phyloP scores from a whole-genome alignment of 2,113 vertebrate genomes.

The Scophthalmus maximus region DNA sequence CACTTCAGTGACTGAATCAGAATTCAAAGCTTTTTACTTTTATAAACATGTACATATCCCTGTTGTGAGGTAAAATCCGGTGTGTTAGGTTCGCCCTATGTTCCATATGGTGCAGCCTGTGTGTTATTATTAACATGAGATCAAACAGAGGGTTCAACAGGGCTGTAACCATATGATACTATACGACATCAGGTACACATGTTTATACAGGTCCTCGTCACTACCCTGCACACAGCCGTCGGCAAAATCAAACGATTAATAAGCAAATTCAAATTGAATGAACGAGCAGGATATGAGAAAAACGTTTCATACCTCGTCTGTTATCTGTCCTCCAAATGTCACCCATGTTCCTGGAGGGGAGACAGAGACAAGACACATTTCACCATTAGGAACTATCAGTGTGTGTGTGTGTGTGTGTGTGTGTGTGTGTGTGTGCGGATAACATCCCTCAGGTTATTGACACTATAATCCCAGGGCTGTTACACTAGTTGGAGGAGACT shows the following conservation, averaged over 20 bases:
- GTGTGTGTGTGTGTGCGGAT: conserved; percentile 22
- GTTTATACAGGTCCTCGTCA: not conserved
- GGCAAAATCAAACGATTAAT: not conserved
- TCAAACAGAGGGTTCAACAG: too few species aligned
- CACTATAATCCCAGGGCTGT: conserved; percentile 31
- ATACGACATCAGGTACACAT: not conserved
- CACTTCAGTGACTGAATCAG: too few species aligned
- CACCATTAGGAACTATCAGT: conserved; percentile 24
- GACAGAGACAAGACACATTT: conserved; percentile 35
- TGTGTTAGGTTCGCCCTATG: too few species aligned
- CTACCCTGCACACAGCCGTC: not conserved
- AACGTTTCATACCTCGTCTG: conserved; percentile 88
- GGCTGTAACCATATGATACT: not conserved
- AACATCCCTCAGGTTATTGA: too few species aligned
- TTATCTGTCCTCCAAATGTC: conserved; percentile 94
- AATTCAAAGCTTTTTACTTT: not conserved
- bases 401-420: not conserved
- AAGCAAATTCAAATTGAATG: not conserved
- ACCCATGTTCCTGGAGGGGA: conserved; percentile 91
- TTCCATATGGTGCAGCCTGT: not conserved
- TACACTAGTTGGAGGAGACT: conserved; percentile 22
- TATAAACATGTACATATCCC: not conserved
- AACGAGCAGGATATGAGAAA: not conserved
- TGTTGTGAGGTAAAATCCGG: not conserved
- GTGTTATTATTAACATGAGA: too few species aligned